Evolutionary conservation across 2,113 vertebrate genomes (phyloP).

Genomic region (Coptodon bakossiorum): DNA sequence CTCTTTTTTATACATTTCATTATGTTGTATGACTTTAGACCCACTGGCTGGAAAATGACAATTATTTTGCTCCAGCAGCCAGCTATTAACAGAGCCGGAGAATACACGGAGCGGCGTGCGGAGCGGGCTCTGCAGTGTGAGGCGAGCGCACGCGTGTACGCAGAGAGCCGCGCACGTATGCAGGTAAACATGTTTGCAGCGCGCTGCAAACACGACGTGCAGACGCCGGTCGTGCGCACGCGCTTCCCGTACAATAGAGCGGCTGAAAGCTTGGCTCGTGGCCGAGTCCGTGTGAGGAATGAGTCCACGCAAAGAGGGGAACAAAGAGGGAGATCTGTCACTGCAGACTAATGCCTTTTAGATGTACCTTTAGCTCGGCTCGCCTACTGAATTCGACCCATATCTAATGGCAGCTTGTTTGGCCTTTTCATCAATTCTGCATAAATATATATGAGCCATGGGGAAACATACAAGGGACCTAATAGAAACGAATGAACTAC

Average conservation of each 20-base stretch:
- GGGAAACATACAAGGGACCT: conserved; percentile 93
- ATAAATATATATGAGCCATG: conserved; percentile 76
- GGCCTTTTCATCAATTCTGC: conserved; percentile 78
- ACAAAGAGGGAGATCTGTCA: conserved; percentile 67
- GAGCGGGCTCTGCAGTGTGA: conserved; percentile 42
- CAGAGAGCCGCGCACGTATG: neutral
- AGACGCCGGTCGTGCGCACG: neutral
- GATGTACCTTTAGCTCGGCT: conserved; percentile 68
- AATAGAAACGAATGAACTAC: conserved; percentile 99
- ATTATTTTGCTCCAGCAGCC: conserved; percentile 80
- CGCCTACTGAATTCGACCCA: conserved; percentile 68
- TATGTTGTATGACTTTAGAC: conserved; percentile 80
- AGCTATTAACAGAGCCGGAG: conserved; percentile 74
- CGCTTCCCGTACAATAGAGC: conserved; percentile 13
- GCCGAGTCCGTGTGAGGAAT: conserved; percentile 48
- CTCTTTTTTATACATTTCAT: conserved; percentile 77
- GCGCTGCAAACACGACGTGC: neutral
- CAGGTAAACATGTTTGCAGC: conserved; percentile 3
- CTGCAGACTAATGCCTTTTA: conserved; percentile 71
- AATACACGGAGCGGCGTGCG: conserved; percentile 65
- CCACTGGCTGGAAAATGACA: conserved; percentile 81
- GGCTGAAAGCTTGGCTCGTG: conserved; percentile 39
- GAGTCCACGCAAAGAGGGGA: conserved; percentile 49
- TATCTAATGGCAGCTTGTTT: conserved; percentile 77
- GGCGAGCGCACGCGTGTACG: conserved; percentile 13